Evolutionary conservation across 2,888 invertebrate genomes (phyloP).

Genomic region (Oegoconia quadripuncta): DNA sequence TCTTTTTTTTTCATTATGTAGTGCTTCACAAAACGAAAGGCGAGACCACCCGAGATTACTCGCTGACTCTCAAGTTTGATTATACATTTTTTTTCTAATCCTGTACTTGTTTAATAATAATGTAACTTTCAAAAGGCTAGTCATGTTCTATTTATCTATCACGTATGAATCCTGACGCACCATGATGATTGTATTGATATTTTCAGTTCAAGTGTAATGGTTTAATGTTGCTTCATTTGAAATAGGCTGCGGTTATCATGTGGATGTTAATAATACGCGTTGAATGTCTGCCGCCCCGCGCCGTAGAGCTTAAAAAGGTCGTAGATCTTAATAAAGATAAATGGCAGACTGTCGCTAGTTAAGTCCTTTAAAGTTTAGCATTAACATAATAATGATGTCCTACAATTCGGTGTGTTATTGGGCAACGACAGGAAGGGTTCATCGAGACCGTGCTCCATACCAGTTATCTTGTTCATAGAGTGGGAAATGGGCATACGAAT

Average conservation of each 20-base stretch:
- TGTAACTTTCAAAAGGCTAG: conserved; percentile 1
- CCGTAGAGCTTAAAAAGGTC: conserved; percentile 36
- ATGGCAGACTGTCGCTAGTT: conserved; percentile 39
- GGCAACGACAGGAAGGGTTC: conserved; percentile 38
- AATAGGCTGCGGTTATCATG: conserved; percentile 11
- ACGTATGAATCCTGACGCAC: too few relatives aligned
- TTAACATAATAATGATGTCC: conserved; percentile 36
- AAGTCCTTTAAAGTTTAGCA: conserved; percentile 38
- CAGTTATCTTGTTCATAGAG: too few relatives aligned
- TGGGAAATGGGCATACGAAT: conserved; percentile 33
- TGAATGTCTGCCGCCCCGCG: conserved; percentile 36
- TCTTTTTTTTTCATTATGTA: conserved; percentile 40
- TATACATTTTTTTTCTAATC: conserved; percentile 6
- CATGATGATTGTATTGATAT: conserved; percentile 2
- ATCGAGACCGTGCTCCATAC: conserved; percentile 31
- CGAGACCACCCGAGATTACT: conserved; percentile 44
- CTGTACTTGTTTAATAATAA: background rate
- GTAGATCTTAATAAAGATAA: conserved; percentile 57
- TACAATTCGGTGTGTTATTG: too few relatives aligned
- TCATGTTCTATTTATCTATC: conserved; percentile 4
- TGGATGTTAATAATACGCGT: conserved; percentile 37
- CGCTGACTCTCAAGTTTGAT: conserved; percentile 27
- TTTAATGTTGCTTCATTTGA: conserved; percentile 2
- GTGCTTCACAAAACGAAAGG: conserved; percentile 36
- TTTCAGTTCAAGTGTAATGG: conserved; percentile 6